Evolutionary conservation across 1,140 invertebrate species (phyloP).

Genomic region (Trichonephila clavata): DNA sequence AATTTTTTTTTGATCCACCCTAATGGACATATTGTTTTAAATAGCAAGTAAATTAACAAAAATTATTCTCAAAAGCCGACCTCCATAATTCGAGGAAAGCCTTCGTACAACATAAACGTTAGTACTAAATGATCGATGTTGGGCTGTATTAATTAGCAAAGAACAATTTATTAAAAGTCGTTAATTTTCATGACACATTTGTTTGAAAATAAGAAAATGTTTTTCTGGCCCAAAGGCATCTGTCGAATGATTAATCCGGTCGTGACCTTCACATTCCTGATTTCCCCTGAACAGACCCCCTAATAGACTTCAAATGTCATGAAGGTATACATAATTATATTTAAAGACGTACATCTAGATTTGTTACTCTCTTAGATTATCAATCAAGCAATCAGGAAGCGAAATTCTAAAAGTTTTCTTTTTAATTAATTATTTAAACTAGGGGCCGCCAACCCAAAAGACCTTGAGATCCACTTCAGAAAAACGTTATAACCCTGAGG

Average conservation of each 20-base stretch:
- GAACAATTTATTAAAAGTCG: neutral
- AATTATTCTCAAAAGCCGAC: too few relatives aligned
- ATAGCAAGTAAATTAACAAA: too few relatives aligned
- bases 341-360: neutral
- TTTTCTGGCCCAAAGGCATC: neutral
- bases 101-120: too few relatives aligned
- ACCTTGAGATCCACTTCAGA: too few relatives aligned
- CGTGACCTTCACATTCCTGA: neutral
- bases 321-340: neutral
- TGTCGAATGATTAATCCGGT: slow-evolving; percentile 17
- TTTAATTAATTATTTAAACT: too few relatives aligned
- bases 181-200: neutral
- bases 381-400: neutral
- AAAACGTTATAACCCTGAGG: too few relatives aligned
- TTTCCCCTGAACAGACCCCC: slow-evolving; percentile 12
- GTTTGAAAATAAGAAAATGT: neutral
- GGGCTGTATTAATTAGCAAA: too few relatives aligned
- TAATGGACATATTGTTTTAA: too few relatives aligned
- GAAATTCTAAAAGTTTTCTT: neutral
- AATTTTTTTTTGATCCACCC: too few relatives aligned
- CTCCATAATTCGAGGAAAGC: too few relatives aligned
- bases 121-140: too few relatives aligned
- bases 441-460: too few relatives aligned
- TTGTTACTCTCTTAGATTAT: neutral
- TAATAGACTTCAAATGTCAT: slow-evolving; percentile 13